phyloP scores from a whole-genome alignment of 2,888 invertebrate species.

The Ceramica pisi region DNA sequence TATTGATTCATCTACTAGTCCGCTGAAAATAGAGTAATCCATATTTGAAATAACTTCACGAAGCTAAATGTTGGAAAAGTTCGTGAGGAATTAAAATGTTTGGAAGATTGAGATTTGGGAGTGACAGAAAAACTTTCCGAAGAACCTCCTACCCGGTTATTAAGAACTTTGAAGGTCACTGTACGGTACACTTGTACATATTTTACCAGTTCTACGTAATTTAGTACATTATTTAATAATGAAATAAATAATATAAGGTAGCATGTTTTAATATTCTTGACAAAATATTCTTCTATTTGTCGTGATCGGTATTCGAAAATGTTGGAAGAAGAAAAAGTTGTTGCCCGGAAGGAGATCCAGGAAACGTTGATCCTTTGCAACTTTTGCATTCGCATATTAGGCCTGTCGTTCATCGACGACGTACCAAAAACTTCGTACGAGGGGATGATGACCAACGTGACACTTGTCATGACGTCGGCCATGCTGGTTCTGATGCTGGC shows the following conservation, averaged over 20 bases:
- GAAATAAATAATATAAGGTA: not conserved
- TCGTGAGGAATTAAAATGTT: slow-evolving; percentile 35
- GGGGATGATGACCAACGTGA: slow-evolving; percentile 62
- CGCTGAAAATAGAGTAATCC: slow-evolving; percentile 31
- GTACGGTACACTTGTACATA: slow-evolving; percentile 15
- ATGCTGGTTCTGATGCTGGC: slow-evolving; percentile 73
- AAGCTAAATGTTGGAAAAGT: slow-evolving; percentile 35
- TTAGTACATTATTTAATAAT: slow-evolving; percentile 14
- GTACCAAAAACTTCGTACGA: slow-evolving; percentile 62
- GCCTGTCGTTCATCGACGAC: slow-evolving; percentile 77
- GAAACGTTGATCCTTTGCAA: slow-evolving; percentile 75
- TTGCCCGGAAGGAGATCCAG: slow-evolving; percentile 74
- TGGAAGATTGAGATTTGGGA: slow-evolving; percentile 33
- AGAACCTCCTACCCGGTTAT: slow-evolving; percentile 50
- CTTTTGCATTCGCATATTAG: slow-evolving; percentile 76
- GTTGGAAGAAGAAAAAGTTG: slow-evolving; percentile 23
- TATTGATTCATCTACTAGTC: not conserved
- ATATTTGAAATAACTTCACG: slow-evolving; percentile 28
- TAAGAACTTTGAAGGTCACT: slow-evolving; percentile 48
- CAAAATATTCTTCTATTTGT: slow-evolving; percentile 1
- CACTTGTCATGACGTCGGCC: slow-evolving; percentile 69
- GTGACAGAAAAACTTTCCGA: slow-evolving; percentile 46
- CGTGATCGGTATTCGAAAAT: slow-evolving; percentile 22
- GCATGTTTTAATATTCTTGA: not conserved
- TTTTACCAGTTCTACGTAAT: slow-evolving; percentile 6